These are phyloP conservation scores for Yponomeuta sedellus DNA, from an alignment of 2,888 invertebrate genomes.

Conservation along the genomic window DNA sequence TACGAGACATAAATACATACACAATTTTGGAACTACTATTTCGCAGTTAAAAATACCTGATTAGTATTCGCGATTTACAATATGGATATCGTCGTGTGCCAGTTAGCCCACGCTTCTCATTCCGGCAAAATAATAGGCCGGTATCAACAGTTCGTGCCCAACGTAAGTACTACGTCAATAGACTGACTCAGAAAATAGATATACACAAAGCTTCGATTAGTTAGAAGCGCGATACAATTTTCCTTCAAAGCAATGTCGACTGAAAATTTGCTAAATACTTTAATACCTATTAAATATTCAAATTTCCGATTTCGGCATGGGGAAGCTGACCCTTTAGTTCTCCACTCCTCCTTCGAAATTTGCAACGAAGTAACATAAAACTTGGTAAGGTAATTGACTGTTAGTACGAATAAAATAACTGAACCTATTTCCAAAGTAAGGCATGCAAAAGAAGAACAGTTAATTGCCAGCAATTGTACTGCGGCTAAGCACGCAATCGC, in stretches of 20 bases:
- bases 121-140: constrained; percentile 28
- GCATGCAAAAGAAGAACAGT: constrained; percentile 69
- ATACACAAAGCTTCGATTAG: neutral
- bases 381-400: neutral
- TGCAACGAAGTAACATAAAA: too few species aligned
- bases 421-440: constrained; percentile 61
- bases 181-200: neutral
- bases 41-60: neutral
- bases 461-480: constrained; percentile 70
- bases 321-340: too few species aligned
- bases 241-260: neutral
- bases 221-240: neutral
- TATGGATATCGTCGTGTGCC: constrained; percentile 39
- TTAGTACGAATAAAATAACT: constrained; percentile 27
- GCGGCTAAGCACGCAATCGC: constrained; percentile 66
- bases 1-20: neutral
- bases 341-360: too few species aligned
- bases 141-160: neutral
- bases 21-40: neutral
- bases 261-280: neutral
- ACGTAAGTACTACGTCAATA: constrained; percentile 13
- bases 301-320: too few species aligned
- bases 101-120: constrained; percentile 43
- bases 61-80: neutral
- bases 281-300: too few species aligned